Evolutionary conservation across 2,113 vertebrate genomes (phyloP), one percentile per base, ranked within the genome.

Genomic region (Pteruthius melanotis): DNA sequence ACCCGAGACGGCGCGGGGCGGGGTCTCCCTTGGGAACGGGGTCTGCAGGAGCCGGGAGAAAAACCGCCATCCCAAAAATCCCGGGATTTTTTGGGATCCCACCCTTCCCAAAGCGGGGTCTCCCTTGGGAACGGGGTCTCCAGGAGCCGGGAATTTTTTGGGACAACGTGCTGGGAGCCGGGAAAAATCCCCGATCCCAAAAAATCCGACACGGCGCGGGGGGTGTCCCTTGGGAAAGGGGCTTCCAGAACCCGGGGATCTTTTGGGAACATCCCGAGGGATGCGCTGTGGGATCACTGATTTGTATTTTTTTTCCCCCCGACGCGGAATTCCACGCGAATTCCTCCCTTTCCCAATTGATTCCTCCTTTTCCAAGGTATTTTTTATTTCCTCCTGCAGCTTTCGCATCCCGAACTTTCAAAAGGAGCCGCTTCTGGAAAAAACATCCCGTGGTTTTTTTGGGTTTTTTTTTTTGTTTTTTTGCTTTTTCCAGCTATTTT

Each of bases 221-320:
- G n/a, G n/a, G n/a, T n/a, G n/a, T n/a, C n/a, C 11, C 35, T 52
- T 16, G 18, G 0, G 0, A 13, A 35, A 52, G 15, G 4, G 12
- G 18, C 9, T 5, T 3, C 5, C 10, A 12, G 31, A 4, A 53
- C 6, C 18, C 1, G 3, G 37, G n/a, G 50, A 56, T 75, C 2
- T 37, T 56, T n/a, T 2, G 47, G 75, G 65, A 40, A 53, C 8
- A 20, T 8, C 44, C 30, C 26, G 3, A 10, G 10, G 60, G 7
- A n/a, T n/a, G n/a, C n/a, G 17, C 18, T 54, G 2, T 13, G 71
- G 27, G 45, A 71, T 44, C 50, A 2, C 20, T 10, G 3, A 31
- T 49, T 49, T 49, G 4, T 35, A 30, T 23, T 44, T 65, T 26
- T 8, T 35, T 35, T 23, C 44, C 45, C 22, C 23, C 71, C 2